Conservation (phyloP, 1,140 invertebrate genomes). For the Zelostemma sp. region DNA sequence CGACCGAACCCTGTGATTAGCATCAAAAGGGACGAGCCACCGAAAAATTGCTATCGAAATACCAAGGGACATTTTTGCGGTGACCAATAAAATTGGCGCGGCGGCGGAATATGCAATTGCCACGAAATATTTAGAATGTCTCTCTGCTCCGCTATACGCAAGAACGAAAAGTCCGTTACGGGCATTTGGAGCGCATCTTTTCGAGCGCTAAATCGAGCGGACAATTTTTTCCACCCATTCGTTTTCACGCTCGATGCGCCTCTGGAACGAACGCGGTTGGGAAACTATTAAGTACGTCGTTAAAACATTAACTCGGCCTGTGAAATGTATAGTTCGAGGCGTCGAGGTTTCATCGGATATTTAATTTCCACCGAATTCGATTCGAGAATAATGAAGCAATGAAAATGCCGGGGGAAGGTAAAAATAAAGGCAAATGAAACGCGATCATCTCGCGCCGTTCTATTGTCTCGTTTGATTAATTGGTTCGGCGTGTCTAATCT, state of each 20-base stretch:
- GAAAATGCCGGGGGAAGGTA: conserved; percentile 23
- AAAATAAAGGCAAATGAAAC: conserved; percentile 56
- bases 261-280: conserved; percentile 15
- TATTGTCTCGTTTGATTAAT: conserved; percentile 46
- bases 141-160: conserved; percentile 33
- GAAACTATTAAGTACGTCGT: no score
- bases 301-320: no score
- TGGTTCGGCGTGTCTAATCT: conserved; percentile 51
- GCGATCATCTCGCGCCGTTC: conserved; percentile 44
- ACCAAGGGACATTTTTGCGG: conserved; percentile 60
- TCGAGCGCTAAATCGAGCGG: conserved; percentile 16
- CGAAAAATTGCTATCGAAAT: conserved; percentile 63
- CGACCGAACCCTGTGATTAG: conserved; percentile 58
- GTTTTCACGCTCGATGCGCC: conserved; percentile 49
- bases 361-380: no score
- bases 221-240: conserved; percentile 48
- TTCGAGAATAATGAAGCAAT: no score
- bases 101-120: conserved; percentile 55
- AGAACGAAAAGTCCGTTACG: conserved; percentile 26
- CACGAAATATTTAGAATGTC: conserved; percentile 53
- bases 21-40: conserved; percentile 54
- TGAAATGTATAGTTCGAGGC: no score
- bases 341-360: no score
- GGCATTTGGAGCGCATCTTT: conserved; percentile 24
- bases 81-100: conserved; percentile 53